Conservation (phyloP, 2,113 vertebrate species). For the Chamaetylas fuelleborni region DNA sequence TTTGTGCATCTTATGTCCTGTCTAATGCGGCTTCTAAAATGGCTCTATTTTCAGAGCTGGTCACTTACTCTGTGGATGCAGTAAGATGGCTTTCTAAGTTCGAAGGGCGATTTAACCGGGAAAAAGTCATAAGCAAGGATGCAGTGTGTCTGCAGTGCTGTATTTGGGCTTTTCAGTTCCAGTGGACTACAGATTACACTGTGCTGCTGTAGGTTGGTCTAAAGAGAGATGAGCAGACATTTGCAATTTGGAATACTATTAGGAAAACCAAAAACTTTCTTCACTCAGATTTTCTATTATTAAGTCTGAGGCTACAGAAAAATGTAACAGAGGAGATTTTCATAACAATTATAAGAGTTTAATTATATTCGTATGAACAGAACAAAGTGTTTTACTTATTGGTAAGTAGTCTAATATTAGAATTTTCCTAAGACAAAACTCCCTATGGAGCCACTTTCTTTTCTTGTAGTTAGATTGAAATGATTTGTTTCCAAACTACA, state of each 20-base stretch:
- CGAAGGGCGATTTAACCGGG: background rate
- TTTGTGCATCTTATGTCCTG: background rate
- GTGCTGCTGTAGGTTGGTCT: background rate
- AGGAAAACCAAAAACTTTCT: background rate
- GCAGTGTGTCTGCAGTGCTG: background rate
- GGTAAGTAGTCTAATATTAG: background rate
- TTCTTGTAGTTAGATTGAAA: background rate
- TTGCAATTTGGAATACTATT: background rate
- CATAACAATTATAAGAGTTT: background rate
- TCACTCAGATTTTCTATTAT: background rate
- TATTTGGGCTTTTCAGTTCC: background rate
- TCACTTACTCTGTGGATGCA: background rate
- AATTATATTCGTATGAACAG: background rate
- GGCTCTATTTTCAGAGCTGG: background rate
- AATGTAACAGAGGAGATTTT: background rate
- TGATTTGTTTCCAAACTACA: background rate
- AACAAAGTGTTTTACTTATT: constrained; percentile 9
- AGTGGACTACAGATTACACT: background rate
- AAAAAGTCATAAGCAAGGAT: background rate
- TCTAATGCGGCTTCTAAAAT: background rate
- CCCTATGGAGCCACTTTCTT: background rate
- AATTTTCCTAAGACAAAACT: background rate
- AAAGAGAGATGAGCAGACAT: background rate
- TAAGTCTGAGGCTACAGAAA: background rate
- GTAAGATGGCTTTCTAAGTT: background rate